phyloP scores from a whole-genome alignment of 1,140 invertebrate species.

The Panagrolaimus sp. region DNA sequence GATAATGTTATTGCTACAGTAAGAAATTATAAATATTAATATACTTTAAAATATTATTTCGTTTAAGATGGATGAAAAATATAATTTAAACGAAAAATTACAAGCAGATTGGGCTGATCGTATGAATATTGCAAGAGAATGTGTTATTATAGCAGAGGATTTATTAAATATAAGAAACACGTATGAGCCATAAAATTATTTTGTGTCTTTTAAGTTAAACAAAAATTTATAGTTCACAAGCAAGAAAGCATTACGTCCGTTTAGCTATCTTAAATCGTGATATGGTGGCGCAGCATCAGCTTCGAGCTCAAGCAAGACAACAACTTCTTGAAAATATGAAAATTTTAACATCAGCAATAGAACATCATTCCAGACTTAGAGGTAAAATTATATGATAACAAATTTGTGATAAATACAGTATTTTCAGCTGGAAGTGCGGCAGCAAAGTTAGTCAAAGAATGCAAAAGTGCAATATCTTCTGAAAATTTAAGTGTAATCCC shows the following conservation, averaged over 20 bases:
- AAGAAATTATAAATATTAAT: background rate
- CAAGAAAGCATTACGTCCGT: slow-evolving; percentile 37
- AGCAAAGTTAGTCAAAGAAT: background rate
- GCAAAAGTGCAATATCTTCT: background rate
- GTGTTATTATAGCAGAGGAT: slow-evolving; percentile 43
- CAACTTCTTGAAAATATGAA: background rate
- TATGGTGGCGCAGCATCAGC: slow-evolving; percentile 3
- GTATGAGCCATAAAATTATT: slow-evolving; percentile 20
- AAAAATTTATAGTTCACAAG: slow-evolving; percentile 18
- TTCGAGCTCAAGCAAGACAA: background rate
- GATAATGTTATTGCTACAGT: slow-evolving; percentile 16
- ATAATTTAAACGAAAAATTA: slow-evolving; percentile 36
- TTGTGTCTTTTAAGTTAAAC: no score
- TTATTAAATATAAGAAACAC: slow-evolving; percentile 24
- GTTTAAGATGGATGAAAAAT: slow-evolving; percentile 35
- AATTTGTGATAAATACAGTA: background rate
- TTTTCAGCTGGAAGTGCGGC: background rate
- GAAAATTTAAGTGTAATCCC: slow-evolving; percentile 3
- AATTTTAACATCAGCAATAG: background rate
- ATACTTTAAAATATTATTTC: no score
- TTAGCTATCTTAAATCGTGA: slow-evolving; percentile 39
- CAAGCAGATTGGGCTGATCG: slow-evolving; percentile 38
- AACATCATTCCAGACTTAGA: slow-evolving; percentile 2
- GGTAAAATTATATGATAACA: background rate
- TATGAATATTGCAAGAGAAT: slow-evolving; percentile 40